Conservation (phyloP, 2,797 vertebrate species). For the Anguilla pacifica region DNA sequence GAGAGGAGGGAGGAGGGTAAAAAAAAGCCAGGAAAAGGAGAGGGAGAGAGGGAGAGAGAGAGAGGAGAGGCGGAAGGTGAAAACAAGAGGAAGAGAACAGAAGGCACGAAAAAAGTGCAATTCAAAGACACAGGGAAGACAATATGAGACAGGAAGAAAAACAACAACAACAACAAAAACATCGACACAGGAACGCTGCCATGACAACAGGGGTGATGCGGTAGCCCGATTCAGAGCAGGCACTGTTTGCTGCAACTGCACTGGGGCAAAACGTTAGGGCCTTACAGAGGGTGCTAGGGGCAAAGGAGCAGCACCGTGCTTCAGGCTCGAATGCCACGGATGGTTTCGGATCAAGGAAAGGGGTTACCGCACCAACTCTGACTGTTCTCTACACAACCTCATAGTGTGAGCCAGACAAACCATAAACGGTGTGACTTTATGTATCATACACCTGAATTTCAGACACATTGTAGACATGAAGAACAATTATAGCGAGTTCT, state of each 20-base stretch:
- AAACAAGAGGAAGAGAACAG: constrained; percentile 55
- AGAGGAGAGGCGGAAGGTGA: constrained; percentile 47
- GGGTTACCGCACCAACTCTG: constrained; percentile 7
- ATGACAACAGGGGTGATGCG: not conserved
- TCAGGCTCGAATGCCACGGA: not conserved
- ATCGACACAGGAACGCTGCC: constrained; percentile 2
- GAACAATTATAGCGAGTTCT: not conserved
- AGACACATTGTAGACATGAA: not conserved
- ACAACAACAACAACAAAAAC: not conserved
- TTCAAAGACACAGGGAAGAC: constrained; percentile 46
- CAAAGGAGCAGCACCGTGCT: not conserved
- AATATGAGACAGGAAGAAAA: constrained; percentile 49
- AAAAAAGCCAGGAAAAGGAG: constrained; percentile 50
- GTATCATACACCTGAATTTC: not conserved
- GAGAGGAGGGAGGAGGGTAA: constrained; percentile 47
- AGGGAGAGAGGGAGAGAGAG: constrained; percentile 51
- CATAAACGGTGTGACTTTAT: not conserved
- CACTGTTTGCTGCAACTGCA: not conserved
- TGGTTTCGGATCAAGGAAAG: not conserved
- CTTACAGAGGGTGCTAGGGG: not conserved
- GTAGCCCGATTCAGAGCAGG: not conserved
- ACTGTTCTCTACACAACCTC: not conserved
- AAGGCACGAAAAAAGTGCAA: constrained; percentile 29
- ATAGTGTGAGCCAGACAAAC: not conserved
- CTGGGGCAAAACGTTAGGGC: not conserved